Base-by-base conservation (phyloP, 2,797 vertebrate species). In the Xyrichtys novacula region DNA sequence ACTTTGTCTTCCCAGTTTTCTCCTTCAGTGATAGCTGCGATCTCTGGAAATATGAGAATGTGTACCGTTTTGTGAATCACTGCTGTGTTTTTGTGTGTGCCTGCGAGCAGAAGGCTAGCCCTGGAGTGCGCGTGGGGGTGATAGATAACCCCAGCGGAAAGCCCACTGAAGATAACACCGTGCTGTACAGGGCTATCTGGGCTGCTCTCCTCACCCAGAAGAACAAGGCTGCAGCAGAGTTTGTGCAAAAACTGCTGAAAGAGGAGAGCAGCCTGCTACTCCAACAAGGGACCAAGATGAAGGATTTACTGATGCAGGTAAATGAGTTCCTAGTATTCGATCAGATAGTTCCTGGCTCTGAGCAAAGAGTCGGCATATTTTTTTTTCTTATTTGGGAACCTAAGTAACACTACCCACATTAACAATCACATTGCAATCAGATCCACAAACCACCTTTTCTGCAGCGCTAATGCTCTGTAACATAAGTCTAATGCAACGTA, bases 121-220 rank as follows among this genome's bases (percentile, higher is more conserved):
- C 88, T 39, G 94, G 92, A 76, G 85, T 94, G 57, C 96, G 97
- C 23, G 32, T 99, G 38, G 97, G 96, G 23, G 84, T 98, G 92
- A 93, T 99, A 89, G 94, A 94, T 93, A 98, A 99, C 92, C 97
- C 96, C 78, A 82, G 89, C 40, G 92, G 92, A 87, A 96, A 95
- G 88, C 93, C 96, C 89, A 94, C 83, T 7, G 94, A 96, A 89
- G 96, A 96, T 53, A 97, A 91, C 88, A 97, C 95, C 20, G 71
- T 80, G 74, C 79, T 98, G 88, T 96, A 96, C 85, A 93, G 95
- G 89, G 97, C 95, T 84, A 88, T 98, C 87, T 95, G 96, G 95
- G 88, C 95, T 23, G 92, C 96, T 76, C 94, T 99, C 68, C 93
- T 97, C 80, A 99, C 96, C 14, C 97, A 98, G 89, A 96, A 94